These are phyloP conservation scores for Spilogale gracilis DNA, from an alignment of 2,113 vertebrate genomes.

Conservation along the genomic window DNA sequence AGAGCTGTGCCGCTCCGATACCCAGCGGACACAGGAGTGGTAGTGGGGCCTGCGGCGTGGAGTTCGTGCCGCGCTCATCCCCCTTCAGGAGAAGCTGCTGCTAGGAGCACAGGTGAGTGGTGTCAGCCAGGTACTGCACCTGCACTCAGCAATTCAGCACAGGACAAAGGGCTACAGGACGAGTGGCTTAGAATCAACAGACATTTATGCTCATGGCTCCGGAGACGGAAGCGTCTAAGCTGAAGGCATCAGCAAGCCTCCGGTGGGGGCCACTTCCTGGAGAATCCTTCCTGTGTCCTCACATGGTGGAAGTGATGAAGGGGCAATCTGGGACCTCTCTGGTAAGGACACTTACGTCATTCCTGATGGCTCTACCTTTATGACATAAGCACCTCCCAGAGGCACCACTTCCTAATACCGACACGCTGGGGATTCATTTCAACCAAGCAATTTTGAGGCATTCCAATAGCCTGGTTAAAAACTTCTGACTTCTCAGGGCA, in stretches of 20 bases:
- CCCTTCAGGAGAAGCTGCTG: background rate
- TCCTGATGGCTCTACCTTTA: background rate
- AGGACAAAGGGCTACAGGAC: background rate
- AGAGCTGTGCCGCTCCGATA: background rate
- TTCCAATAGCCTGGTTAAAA: too few species aligned
- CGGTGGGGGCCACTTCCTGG: background rate
- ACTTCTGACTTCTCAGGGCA: background rate
- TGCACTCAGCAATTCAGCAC: background rate
- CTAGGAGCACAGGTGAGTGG: background rate
- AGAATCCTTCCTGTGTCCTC: too few species aligned
- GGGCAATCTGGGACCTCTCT: background rate
- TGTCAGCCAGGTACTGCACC: rapidly evolving
- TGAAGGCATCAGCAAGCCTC: background rate
- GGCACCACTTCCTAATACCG: background rate
- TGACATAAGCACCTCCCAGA: background rate
- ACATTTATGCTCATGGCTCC: background rate
- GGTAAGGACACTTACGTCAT: background rate
- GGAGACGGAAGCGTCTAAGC: background rate
- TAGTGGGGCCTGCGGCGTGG: background rate
- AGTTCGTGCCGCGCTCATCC: too few species aligned
- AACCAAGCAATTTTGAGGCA: background rate
- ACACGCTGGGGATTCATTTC: background rate
- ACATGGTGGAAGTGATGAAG: rapidly evolving
- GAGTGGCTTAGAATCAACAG: background rate
- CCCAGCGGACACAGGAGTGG: background rate